These are phyloP conservation scores for Dioctria rufipes DNA, from an alignment of 2,888 invertebrate genomes.

Conservation along the genomic window DNA sequence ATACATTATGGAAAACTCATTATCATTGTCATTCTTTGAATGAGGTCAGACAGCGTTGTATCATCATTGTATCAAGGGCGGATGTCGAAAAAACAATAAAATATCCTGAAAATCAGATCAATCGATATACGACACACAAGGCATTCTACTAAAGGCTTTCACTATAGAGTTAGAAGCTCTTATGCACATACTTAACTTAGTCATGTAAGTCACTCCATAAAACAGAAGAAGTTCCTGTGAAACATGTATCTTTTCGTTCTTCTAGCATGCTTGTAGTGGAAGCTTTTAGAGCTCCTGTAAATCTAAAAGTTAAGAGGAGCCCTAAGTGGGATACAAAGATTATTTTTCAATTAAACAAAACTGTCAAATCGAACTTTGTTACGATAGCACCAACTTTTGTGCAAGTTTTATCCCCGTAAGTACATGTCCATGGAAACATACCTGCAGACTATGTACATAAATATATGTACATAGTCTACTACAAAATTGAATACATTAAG, in stretches of 20 bases:
- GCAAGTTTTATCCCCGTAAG: not conserved
- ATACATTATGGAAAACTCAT: constrained; percentile 36
- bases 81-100: constrained; percentile 20
- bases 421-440: constrained; percentile 7
- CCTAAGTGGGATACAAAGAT: not conserved
- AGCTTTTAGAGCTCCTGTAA: not conserved
- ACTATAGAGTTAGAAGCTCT: constrained; percentile 6
- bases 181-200: not conserved
- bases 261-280: not conserved
- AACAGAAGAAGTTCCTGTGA: constrained; percentile 6
- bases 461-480: not conserved
- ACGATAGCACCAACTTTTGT: not conserved
- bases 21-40: constrained; percentile 32
- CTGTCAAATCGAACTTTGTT: not conserved
- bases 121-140: constrained; percentile 14
- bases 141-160: constrained; percentile 15
- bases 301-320: not conserved
- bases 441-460: not conserved
- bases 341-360: constrained; percentile 24
- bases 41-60: constrained; percentile 22
- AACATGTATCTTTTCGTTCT: not conserved
- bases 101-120: constrained; percentile 40
- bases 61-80: constrained; percentile 16
- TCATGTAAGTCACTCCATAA: constrained; percentile 19
- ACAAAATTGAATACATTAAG: constrained; percentile 18